Percentiles rank a stretch among this genome's conserved stretches.
phyloP scores from a whole-genome alignment of 2,113 vertebrate species.

The Clarias macrocephalus region DNA sequence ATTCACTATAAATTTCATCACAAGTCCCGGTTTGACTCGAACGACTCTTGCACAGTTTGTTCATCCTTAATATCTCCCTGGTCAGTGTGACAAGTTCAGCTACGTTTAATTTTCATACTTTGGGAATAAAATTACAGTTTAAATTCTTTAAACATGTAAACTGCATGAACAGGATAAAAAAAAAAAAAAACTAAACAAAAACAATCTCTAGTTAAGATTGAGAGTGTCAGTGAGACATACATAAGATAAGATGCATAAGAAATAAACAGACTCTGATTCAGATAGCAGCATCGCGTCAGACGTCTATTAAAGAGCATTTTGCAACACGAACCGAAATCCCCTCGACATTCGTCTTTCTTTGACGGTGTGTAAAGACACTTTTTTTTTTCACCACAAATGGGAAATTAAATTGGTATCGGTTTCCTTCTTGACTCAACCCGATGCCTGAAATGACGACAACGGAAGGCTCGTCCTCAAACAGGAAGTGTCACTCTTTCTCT shows the following conservation, averaged over 20 bases:
- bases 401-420: constrained; percentile 52
- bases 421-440: constrained; percentile 50
- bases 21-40: too few species aligned
- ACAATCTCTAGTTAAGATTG: not conserved
- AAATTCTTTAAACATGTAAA: not conserved
- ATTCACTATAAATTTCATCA: not conserved
- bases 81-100: not conserved
- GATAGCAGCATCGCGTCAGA: not conserved
- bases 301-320: constrained; percentile 4
- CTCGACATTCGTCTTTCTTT: not conserved
- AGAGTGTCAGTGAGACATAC: not conserved
- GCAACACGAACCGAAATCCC: constrained; percentile 24
- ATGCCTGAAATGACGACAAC: constrained; percentile 49
- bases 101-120: not conserved
- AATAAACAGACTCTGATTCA: not conserved
- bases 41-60: too few species aligned
- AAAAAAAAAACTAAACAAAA: not conserved
- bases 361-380: constrained; percentile 22
- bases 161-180: not conserved
- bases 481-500: constrained; percentile 47
- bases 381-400: constrained; percentile 47
- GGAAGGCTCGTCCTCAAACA: constrained; percentile 36
- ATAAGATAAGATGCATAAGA: too few species aligned
- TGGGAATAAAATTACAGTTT: not conserved
- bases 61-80: not conserved